Evolutionary conservation across 2,797 vertebrate species (phyloP).

Genomic region (Threskiornis aethiopicus): DNA sequence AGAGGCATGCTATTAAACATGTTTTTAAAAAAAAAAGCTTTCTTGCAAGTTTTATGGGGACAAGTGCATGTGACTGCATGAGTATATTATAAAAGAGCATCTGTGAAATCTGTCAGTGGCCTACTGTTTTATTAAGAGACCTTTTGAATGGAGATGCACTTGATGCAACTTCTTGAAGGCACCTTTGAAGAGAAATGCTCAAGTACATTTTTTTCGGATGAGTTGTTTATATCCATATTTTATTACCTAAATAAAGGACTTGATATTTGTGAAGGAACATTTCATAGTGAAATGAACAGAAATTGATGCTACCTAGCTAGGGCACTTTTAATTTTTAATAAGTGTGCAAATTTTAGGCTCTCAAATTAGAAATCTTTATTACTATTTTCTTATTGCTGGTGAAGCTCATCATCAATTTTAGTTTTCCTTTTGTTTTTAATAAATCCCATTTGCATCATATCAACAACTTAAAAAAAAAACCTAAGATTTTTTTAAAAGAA

Average conservation of each 20-base stretch:
- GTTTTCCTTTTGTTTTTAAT: background rate
- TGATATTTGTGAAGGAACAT: background rate
- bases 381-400: background rate
- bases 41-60: background rate
- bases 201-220: background rate
- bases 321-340: background rate
- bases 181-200: background rate
- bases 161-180: background rate
- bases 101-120: background rate
- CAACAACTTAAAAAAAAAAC: background rate
- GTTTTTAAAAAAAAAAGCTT: background rate
- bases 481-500: background rate
- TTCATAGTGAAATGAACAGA: background rate
- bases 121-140: background rate
- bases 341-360: background rate
- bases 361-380: background rate
- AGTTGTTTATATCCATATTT: background rate
- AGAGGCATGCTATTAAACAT: background rate
- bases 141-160: background rate
- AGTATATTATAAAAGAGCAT: background rate
- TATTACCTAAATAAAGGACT: background rate
- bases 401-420: background rate
- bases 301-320: background rate
- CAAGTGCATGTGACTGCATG: background rate
- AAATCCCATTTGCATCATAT: background rate